Percentiles rank a stretch among this genome's conserved stretches.
Evolutionary conservation across 2,113 vertebrate species (phyloP).

Genomic region (Neogale vison): DNA sequence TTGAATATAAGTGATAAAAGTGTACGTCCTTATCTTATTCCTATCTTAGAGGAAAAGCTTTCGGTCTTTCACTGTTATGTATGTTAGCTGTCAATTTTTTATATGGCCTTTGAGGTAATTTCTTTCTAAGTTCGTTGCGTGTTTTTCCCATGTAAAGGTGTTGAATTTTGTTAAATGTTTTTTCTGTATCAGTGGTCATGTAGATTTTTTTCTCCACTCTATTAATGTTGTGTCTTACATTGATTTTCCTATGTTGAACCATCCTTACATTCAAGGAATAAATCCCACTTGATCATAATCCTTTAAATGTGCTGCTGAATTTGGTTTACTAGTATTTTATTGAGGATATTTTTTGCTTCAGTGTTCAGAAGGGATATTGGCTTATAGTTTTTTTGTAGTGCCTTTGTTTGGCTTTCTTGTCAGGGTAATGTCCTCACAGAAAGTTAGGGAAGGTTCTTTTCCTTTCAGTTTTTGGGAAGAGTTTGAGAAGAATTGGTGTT

Average conservation of each 20-base stretch:
- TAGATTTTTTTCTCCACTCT: background rate
- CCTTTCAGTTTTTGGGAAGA: background rate
- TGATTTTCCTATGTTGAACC: background rate
- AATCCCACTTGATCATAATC: background rate
- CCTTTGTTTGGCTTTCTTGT: slow-evolving; percentile 5
- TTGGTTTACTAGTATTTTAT: background rate
- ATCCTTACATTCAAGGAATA: background rate
- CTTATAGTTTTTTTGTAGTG: background rate
- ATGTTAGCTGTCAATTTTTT: background rate
- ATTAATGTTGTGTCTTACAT: background rate
- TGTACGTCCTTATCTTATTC: background rate
- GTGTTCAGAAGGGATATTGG: background rate
- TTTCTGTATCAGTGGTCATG: background rate
- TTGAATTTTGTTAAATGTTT: background rate
- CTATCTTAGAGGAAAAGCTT: background rate
- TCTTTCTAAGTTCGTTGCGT: background rate
- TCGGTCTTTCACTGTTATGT: background rate
- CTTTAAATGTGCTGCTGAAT: background rate
- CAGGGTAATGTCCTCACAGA: background rate
- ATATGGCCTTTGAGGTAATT: background rate
- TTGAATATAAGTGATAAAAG: background rate
- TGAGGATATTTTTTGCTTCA: background rate
- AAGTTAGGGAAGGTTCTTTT: background rate
- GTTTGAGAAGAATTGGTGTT: background rate
- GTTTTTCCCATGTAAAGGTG: background rate